Conservation (phyloP, 2,888 invertebrate genomes). For the Herminia tarsipennalis region DNA sequence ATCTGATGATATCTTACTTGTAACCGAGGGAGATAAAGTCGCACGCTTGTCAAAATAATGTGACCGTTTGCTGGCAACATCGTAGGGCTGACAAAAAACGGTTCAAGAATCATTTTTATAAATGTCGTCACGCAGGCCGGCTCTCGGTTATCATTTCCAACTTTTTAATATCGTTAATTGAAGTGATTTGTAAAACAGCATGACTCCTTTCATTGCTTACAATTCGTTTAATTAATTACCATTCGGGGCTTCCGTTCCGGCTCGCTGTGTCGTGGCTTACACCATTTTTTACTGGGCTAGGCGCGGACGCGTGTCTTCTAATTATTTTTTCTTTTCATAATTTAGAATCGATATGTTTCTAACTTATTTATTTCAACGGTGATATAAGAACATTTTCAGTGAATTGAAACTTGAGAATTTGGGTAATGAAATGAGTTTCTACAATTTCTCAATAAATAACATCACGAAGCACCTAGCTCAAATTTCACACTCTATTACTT, state of each 20-base stretch:
- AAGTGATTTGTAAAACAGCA: conserved; percentile 86
- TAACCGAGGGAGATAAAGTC: conserved; percentile 65
- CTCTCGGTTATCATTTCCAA: conserved; percentile 72
- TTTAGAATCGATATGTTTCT: conserved; percentile 31
- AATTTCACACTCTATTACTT: conserved; percentile 28
- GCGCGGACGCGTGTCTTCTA: conserved; percentile 60
- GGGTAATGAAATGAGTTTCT: conserved; percentile 4
- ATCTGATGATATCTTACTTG: conserved; percentile 46
- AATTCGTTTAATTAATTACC: conserved; percentile 84
- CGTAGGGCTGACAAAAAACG: conserved; percentile 47
- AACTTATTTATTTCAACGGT: conserved; percentile 14
- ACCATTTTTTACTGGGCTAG: conserved; percentile 73
- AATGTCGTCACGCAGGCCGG: conserved; percentile 68
- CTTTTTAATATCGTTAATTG: conserved; percentile 85
- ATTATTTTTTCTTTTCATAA: conserved; percentile 48
- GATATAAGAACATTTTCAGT: neutral
- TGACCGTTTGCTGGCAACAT: conserved; percentile 50
- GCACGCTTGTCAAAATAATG: conserved; percentile 74
- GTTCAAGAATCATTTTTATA: conserved; percentile 53
- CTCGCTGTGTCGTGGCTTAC: conserved; percentile 66
- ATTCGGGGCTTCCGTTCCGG: conserved; percentile 81
- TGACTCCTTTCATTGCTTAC: conserved; percentile 85
- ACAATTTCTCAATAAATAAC: conserved; percentile 13
- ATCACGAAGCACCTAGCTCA: conserved; percentile 16
- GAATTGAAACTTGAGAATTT: conserved; percentile 5